phyloP scores from a whole-genome alignment of 1,140 invertebrate species.

The Calosoma granatense region DNA sequence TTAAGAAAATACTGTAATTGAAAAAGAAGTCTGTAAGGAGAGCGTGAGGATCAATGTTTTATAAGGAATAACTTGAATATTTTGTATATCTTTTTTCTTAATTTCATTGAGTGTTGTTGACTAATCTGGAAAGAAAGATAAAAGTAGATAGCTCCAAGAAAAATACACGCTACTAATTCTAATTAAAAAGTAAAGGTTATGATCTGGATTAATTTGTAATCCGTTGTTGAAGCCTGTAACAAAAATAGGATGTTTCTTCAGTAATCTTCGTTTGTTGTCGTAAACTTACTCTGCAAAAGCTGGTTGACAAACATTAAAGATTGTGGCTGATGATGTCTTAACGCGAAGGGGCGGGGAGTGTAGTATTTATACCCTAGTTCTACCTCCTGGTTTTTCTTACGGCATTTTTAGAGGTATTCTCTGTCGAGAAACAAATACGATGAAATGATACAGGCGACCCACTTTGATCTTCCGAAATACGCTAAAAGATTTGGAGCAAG shows the following conservation, averaged over 20 bases:
- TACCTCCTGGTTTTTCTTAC: neutral
- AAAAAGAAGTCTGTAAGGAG: no score
- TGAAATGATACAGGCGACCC: neutral
- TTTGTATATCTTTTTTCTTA: no score
- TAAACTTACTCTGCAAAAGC: neutral
- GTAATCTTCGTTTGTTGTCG: neutral
- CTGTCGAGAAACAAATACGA: neutral
- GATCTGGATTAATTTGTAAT: conserved; percentile 1
- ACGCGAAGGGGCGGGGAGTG: neutral
- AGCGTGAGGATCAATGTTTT: no score
- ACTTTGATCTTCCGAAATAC: neutral
- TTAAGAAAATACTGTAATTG: no score
- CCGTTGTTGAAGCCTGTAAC: neutral
- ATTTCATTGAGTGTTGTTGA: no score
- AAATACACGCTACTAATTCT: no score
- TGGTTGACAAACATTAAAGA: conserved; percentile 2
- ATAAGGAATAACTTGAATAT: no score
- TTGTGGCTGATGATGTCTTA: neutral
- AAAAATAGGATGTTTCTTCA: neutral
- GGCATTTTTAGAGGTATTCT: neutral
- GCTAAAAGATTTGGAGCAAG: no score
- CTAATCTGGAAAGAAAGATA: no score
- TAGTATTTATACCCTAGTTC: neutral
- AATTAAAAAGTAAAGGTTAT: conserved; percentile 2
- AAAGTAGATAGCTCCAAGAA: no score